A percentile compares a stretch with the other conserved stretches of the same genome.
These are phyloP conservation scores for Melospiza melodia DNA, from an alignment of 2,113 vertebrate genomes.

Conservation along the genomic window DNA sequence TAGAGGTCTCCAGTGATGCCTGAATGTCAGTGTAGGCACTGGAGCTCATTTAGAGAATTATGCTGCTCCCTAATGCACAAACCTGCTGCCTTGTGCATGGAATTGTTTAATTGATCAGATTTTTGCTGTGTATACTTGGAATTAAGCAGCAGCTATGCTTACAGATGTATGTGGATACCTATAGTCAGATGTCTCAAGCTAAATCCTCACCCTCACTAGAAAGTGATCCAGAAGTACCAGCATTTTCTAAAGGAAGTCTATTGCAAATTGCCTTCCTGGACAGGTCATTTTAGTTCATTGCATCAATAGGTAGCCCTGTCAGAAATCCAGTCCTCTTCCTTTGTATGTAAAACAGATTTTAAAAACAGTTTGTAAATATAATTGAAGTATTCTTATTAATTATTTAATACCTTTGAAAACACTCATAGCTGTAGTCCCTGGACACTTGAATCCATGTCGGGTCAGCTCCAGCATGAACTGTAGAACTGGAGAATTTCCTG, in stretches of 20 bases:
- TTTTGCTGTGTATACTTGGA: not conserved
- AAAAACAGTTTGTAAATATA: not conserved
- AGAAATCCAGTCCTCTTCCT: not conserved
- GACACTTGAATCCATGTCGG: not conserved
- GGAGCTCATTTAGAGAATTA: not conserved
- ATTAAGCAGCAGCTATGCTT: not conserved
- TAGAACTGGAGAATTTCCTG: not conserved
- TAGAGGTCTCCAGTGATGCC: not conserved
- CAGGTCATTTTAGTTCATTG: not conserved
- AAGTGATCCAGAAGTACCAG: not conserved
- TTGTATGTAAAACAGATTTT: not conserved
- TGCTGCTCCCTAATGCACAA: not conserved
- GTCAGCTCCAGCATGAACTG: not conserved
- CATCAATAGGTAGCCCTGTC: not conserved
- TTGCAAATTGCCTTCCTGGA: not conserved
- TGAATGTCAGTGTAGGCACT: not conserved
- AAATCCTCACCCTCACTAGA: not conserved
- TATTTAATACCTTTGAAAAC: not conserved
- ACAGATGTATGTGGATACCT: not conserved
- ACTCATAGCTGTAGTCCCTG: not conserved
- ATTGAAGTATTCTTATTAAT: not conserved
- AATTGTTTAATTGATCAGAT: not conserved
- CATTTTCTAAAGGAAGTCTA: not conserved
- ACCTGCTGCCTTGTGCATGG: rapidly evolving
- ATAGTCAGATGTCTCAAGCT: not conserved